These are phyloP conservation scores for Poeciliopsis occidentalis DNA, from an alignment of 2,113 vertebrate species.

Conservation along the genomic window DNA sequence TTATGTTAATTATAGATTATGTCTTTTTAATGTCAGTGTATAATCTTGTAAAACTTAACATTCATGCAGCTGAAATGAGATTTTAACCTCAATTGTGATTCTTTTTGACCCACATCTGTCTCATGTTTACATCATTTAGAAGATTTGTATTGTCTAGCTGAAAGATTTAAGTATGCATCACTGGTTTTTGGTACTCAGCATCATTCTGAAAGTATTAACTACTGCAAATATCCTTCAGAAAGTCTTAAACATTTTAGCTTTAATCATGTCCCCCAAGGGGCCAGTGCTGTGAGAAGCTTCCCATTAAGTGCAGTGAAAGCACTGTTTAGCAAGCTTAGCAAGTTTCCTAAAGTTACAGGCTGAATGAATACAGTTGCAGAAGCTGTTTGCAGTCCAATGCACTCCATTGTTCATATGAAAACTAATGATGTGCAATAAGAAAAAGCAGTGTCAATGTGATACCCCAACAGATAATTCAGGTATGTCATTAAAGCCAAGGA, in stretches of 20 bases:
- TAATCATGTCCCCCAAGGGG: constrained; percentile 53
- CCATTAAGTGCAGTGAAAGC: constrained; percentile 62
- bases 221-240: constrained; percentile 53
- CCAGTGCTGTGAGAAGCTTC: constrained; percentile 60
- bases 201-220: constrained; percentile 44
- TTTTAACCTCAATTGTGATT: neutral
- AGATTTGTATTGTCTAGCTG: constrained; percentile 57
- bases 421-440: constrained; percentile 12
- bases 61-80: constrained; percentile 11
- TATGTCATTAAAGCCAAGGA: constrained; percentile 28
- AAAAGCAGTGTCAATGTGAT: constrained; percentile 20
- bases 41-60: constrained; percentile 11
- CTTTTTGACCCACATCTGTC: constrained; percentile 20
- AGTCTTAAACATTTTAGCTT: constrained; percentile 58
- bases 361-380: constrained; percentile 45
- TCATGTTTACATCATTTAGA: constrained; percentile 53
- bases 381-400: constrained; percentile 29
- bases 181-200: constrained; percentile 38
- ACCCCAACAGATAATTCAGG: constrained; percentile 33
- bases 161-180: constrained; percentile 63
- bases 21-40: neutral
- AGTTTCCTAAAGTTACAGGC: constrained; percentile 54
- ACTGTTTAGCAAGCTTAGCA: constrained; percentile 62
- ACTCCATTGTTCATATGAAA: constrained; percentile 3
- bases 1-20: neutral